Evolutionary conservation across 2,888 invertebrate species (phyloP).

Genomic region (Labia minor): DNA sequence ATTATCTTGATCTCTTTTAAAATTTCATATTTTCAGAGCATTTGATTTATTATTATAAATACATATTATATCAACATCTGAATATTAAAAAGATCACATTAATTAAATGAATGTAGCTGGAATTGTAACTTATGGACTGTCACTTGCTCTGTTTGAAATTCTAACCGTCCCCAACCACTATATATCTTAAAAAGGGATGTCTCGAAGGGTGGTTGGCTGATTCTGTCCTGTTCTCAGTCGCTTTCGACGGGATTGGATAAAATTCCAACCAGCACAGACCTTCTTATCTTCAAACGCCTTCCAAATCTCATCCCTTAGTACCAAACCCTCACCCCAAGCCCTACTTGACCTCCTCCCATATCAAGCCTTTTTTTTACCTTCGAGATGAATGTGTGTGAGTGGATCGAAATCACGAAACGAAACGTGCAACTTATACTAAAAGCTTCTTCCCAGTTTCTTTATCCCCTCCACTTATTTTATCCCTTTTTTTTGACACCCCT

Average conservation of each 20-base stretch:
- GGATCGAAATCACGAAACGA: conserved; percentile 5
- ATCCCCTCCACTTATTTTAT: background rate
- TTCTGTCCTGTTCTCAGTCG: background rate
- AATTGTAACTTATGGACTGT: no score
- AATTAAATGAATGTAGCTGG: no score
- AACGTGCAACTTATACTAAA: conserved; percentile 13
- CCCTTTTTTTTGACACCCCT: background rate
- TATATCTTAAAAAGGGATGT: background rate
- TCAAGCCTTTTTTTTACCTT: conserved; percentile 3
- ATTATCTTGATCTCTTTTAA: no score
- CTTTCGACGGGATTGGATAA: background rate
- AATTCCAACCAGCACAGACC: background rate
- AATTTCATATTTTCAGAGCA: no score
- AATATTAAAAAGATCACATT: no score
- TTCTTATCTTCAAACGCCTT: background rate
- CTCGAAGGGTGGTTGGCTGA: background rate
- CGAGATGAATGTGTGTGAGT: background rate
- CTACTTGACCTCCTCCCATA: background rate
- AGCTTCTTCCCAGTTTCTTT: no score
- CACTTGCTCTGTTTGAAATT: background rate
- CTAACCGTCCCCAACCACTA: background rate
- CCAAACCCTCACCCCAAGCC: background rate
- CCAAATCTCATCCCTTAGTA: no score
- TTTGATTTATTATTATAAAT: no score
- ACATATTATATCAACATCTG: no score